These are phyloP conservation scores for Pedetes capensis DNA, from an alignment of 2,113 vertebrate species.

Conservation along the genomic window DNA sequence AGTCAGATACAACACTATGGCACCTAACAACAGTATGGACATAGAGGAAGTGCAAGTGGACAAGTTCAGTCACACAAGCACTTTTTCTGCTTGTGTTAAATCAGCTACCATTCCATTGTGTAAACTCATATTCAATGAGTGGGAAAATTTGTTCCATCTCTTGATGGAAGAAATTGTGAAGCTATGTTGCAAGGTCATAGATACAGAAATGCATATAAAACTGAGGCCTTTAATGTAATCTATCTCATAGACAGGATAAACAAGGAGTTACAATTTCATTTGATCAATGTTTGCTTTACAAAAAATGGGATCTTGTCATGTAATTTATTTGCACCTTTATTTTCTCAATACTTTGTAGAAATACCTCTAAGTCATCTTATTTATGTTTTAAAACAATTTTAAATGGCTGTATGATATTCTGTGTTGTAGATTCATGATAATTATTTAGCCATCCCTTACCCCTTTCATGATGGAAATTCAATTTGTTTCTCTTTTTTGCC, in stretches of 20 bases:
- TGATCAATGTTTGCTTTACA: conserved; percentile 9
- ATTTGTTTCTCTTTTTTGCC: neutral
- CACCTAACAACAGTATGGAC: too few species aligned
- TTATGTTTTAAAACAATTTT: conserved; percentile 25
- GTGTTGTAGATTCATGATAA: neutral
- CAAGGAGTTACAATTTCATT: neutral
- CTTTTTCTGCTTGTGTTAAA: neutral
- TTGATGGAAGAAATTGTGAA: conserved; percentile 31
- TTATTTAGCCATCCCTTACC: conserved; percentile 9
- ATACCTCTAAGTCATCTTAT: neutral
- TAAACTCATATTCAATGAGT: neutral
- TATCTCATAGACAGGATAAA: neutral
- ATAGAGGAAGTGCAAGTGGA: neutral
- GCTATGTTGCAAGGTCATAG: neutral
- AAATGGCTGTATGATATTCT: neutral
- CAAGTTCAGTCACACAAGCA: neutral
- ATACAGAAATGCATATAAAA: conserved; percentile 6
- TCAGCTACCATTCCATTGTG: neutral
- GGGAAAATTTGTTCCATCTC: neutral
- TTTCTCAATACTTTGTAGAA: neutral
- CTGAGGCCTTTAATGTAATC: neutral
- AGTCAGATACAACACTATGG: too few species aligned
- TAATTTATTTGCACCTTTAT: neutral
- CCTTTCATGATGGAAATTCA: neutral
- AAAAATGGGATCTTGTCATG: neutral